phyloP scores from a whole-genome alignment of 1,140 invertebrate genomes.

The Eupeodes corollae region DNA sequence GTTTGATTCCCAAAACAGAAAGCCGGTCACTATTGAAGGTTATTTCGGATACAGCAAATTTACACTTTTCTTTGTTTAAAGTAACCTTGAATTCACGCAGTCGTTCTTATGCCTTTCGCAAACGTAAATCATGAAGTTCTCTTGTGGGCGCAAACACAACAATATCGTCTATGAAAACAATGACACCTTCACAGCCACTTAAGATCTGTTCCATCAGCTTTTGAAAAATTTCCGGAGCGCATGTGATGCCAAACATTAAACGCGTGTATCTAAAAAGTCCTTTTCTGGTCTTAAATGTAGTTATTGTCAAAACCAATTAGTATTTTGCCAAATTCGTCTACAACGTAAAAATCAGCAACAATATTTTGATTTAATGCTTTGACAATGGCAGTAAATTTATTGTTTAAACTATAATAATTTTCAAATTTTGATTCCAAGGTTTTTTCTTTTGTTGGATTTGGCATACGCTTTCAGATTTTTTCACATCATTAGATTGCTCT shows the following conservation, averaged over 20 bases:
- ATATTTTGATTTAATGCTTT: background rate
- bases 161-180: conserved; percentile 30
- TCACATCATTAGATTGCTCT: too few relatives aligned
- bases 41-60: conserved; percentile 13
- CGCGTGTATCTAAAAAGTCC: conserved; percentile 33
- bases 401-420: too few relatives aligned
- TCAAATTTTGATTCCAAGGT: too few relatives aligned
- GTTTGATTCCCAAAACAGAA: conserved; percentile 12
- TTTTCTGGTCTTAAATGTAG: conserved; percentile 27
- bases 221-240: conserved; percentile 35
- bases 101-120: conserved; percentile 13
- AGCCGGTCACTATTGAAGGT: conserved; percentile 18
- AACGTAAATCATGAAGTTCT: conserved; percentile 13
- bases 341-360: conserved; percentile 3
- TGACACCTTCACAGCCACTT: conserved; percentile 13
- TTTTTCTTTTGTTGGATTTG: too few relatives aligned
- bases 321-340: conserved; percentile 3
- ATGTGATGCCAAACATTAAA: conserved; percentile 23
- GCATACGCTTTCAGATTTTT: too few relatives aligned
- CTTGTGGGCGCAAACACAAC: conserved; percentile 16
- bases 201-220: conserved; percentile 26
- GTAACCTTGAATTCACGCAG: conserved; percentile 10
- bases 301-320: conserved; percentile 18
- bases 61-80: too few relatives aligned
- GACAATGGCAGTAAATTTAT: background rate